phyloP scores from a whole-genome alignment of 2,888 invertebrate species.

The Margaritifera margaritifera region DNA sequence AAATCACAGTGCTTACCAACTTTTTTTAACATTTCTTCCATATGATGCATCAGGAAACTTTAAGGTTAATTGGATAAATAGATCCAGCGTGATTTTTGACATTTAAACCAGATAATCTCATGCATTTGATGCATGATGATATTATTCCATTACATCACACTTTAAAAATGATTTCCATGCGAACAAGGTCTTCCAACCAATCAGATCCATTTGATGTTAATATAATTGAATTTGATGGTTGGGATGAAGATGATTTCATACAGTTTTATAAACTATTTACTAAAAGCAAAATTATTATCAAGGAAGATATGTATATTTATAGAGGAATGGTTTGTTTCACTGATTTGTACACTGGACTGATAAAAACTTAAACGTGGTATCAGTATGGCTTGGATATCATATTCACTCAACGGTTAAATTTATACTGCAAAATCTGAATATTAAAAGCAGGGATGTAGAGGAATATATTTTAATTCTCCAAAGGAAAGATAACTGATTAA shows the following conservation, averaged over 20 bases:
- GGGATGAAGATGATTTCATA: conserved; percentile 54
- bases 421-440: conserved; percentile 33
- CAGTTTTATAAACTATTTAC: conserved; percentile 71
- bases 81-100: conserved; percentile 64
- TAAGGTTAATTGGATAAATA: conserved; percentile 40
- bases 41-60: conserved; percentile 42
- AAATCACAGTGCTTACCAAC: conserved; percentile 69
- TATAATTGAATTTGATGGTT: conserved; percentile 69
- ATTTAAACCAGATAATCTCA: conserved; percentile 76
- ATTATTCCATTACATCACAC: conserved; percentile 73
- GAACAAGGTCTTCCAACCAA: neutral
- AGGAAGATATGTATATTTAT: conserved; percentile 32
- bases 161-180: conserved; percentile 50
- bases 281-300: conserved; percentile 45
- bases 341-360: conserved; percentile 71
- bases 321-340: conserved; percentile 69
- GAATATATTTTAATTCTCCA: conserved; percentile 64
- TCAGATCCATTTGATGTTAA: conserved; percentile 37
- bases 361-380: conserved; percentile 73
- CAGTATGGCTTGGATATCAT: conserved; percentile 73
- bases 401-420: conserved; percentile 35
- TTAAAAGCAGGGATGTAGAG: neutral
- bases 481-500: conserved; percentile 72
- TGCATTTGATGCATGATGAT: conserved; percentile 77
- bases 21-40: conserved; percentile 67